Evolutionary conservation across 2,797 vertebrate species (phyloP), one percentile per base, ranked within the genome.

Genomic region (Molothrus ater): DNA sequence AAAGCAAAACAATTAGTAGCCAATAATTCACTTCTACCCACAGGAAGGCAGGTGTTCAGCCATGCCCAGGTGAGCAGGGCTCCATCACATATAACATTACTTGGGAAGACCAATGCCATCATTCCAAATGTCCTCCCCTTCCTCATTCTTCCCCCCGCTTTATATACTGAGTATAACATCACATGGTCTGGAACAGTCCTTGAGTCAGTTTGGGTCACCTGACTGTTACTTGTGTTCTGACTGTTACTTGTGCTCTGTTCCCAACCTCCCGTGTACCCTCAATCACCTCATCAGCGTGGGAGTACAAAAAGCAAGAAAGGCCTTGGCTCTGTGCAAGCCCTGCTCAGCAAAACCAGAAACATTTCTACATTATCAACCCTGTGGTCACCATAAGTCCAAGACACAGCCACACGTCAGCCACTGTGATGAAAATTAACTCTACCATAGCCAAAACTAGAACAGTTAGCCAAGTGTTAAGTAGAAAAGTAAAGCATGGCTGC

Each of bases 221-320:
- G 28, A 13, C 45, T 45, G 47, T 38, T 63, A 29, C 9, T 24
- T 45, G 7, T 28, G n/a, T 19, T 24, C n/a, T 43, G 43, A 24
- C 32, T 40, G 18, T n/a, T 36, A 36, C 36, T 36, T 36, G 36
- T 36, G 36, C 32, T 57, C 65, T 40, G 10, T 24, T 83, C 29
- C 15, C 51, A 65, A 1, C 16, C 29, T 34, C 10, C 26, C n/a
- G 45, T 4, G 31, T 6, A 29, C 10, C 31, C 31, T 43, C 72
- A 78, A 9, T 17, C 1, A 1, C 17, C n/a, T 65, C 31, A 22
- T 6, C 38, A 65, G 10, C 2, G 3, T 9, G n/a, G 9, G 26
- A 40, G 20, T 4, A 40, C 26, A 40, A 40, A 72, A 65, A 59
- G 7, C 38, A 15, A 1, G 0, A 51, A 57, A 65, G 21, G 10